phyloP scores from a whole-genome alignment of 2,113 vertebrate genomes.

The Anthoscopus minutus region DNA sequence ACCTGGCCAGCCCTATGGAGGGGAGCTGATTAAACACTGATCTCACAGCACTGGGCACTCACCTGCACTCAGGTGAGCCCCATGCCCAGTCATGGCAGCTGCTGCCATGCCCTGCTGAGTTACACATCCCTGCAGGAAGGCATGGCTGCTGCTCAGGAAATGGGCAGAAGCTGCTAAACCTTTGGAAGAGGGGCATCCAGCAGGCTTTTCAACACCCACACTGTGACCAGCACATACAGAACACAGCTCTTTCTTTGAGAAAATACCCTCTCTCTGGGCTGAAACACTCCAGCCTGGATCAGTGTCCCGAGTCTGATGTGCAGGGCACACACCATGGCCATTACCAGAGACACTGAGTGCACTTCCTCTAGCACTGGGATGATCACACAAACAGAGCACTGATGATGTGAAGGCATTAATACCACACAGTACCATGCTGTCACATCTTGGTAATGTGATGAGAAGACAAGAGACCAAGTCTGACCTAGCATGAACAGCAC shows the following conservation, averaged over 20 bases:
- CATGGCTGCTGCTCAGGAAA: not conserved
- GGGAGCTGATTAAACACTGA: fast-evolving
- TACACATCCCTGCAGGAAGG: not conserved
- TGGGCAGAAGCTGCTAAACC: not conserved
- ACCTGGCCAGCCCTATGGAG: not conserved
- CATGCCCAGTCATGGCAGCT: fast-evolving
- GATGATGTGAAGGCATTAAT: not conserved
- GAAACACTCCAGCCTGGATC: not conserved
- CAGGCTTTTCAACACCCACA: not conserved
- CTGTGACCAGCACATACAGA: not conserved
- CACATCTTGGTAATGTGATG: not conserved
- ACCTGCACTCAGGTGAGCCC: not conserved
- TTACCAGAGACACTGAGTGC: not conserved
- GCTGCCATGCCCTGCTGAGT: not conserved
- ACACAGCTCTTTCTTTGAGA: not conserved
- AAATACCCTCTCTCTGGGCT: not conserved
- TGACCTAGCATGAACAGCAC: not conserved
- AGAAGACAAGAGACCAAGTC: not conserved
- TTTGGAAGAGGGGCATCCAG: not conserved
- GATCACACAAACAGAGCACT: not conserved
- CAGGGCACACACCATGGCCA: fast-evolving
- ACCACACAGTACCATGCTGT: not conserved
- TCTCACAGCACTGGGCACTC: not conserved
- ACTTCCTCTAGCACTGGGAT: not conserved
- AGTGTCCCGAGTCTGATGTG: not conserved